A percentile compares a stretch with the other conserved stretches of the same genome.
Evolutionary conservation across 2,888 invertebrate genomes (phyloP).

Genomic region (Calliphora vomitoria): DNA sequence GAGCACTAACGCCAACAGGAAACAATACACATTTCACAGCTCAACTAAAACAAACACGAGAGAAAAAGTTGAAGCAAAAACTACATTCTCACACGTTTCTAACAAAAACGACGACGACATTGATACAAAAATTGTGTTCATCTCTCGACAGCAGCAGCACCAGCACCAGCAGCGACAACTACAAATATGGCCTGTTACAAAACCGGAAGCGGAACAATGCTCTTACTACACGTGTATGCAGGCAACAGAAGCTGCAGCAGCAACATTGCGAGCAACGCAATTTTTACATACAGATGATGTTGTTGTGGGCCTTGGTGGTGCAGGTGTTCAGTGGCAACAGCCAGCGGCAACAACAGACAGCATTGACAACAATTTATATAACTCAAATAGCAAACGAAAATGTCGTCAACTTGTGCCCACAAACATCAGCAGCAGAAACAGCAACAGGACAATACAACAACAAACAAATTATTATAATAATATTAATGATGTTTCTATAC

Average conservation of each 20-base stretch:
- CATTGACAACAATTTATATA: slow-evolving; percentile 42
- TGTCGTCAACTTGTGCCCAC: slow-evolving; percentile 41
- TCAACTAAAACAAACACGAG: slow-evolving; percentile 11
- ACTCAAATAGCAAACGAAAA: slow-evolving; percentile 31
- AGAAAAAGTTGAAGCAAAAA: slow-evolving; percentile 19
- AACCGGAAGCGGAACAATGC: slow-evolving; percentile 26
- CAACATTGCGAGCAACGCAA: slow-evolving; percentile 29
- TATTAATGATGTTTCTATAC: slow-evolving; percentile 48
- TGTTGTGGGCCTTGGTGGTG: slow-evolving; percentile 29
- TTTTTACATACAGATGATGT: slow-evolving; percentile 64
- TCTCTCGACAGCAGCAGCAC: slow-evolving; percentile 54
- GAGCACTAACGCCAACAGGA: slow-evolving; percentile 33
- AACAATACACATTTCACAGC: slow-evolving; percentile 41
- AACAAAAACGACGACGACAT: slow-evolving; percentile 30
- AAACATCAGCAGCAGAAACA: slow-evolving; percentile 30
- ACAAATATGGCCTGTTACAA: slow-evolving; percentile 53
- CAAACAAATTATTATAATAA: slow-evolving; percentile 26
- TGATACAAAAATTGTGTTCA: slow-evolving; percentile 72
- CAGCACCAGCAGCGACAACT: slow-evolving; percentile 43
- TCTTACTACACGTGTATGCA: slow-evolving; percentile 34
- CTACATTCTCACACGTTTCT: slow-evolving; percentile 14
- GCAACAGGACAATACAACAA: slow-evolving; percentile 66
- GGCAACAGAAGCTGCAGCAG: slow-evolving; percentile 23
- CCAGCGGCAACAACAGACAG: slow-evolving; percentile 31
- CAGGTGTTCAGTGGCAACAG: slow-evolving; percentile 48